Conservation (phyloP, 2,797 vertebrate species). For the Leucoraja ocellata region DNA sequence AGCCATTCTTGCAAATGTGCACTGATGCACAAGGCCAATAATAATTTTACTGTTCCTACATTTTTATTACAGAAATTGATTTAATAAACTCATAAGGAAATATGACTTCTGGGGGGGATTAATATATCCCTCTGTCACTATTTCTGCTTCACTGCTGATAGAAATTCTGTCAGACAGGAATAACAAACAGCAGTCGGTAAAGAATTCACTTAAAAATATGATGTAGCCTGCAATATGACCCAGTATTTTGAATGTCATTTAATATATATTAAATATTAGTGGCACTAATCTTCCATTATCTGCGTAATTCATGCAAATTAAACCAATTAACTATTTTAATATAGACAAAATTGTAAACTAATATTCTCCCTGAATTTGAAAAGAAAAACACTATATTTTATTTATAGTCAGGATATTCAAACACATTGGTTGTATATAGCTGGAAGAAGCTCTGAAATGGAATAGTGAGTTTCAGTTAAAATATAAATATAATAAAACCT, state of each 20-base stretch:
- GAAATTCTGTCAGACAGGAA: slow-evolving; percentile 32
- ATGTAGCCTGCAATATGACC: background rate
- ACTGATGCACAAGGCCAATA: slow-evolving; percentile 28
- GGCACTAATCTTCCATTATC: background rate
- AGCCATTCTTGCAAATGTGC: slow-evolving; percentile 23
- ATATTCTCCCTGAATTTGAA: background rate
- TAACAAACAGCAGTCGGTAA: slow-evolving; percentile 31
- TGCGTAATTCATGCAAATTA: slow-evolving; percentile 4
- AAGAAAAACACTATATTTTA: background rate
- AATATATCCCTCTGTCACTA: slow-evolving; percentile 30
- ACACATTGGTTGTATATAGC: too few species aligned
- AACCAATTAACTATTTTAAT: background rate
- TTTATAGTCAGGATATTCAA: background rate
- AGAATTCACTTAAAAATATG: slow-evolving; percentile 24
- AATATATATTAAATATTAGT: slow-evolving; percentile 2
- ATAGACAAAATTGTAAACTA: background rate
- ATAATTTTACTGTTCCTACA: slow-evolving; percentile 35
- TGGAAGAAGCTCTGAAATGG: background rate
- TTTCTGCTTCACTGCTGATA: slow-evolving; percentile 21
- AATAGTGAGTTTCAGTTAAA: background rate
- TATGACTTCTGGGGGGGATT: background rate
- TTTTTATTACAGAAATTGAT: slow-evolving; percentile 38
- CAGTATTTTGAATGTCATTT: slow-evolving; percentile 13
- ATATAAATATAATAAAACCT: background rate
- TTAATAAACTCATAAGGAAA: slow-evolving; percentile 37